Evolutionary conservation across 1,140 invertebrate species (phyloP).

Genomic region (Magallana ariakensis): DNA sequence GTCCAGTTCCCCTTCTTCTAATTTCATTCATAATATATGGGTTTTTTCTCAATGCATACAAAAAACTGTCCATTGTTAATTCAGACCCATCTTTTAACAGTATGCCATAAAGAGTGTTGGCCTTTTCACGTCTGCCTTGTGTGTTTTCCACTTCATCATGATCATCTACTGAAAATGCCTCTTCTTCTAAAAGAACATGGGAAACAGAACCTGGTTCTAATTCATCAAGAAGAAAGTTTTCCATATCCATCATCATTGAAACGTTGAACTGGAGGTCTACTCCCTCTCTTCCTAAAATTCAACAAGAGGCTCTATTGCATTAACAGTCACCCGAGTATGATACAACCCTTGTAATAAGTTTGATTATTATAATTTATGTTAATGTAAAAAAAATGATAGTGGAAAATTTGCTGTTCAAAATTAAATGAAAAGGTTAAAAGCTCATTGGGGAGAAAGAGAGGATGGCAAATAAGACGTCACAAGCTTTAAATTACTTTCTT

Average conservation of each 20-base stretch:
- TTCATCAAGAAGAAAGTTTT: neutral
- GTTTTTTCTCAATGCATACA: neutral
- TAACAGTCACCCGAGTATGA: too few relatives aligned
- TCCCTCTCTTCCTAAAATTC: neutral
- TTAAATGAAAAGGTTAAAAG: too few relatives aligned
- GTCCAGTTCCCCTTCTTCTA: too few relatives aligned
- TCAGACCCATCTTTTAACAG: neutral
- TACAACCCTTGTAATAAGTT: too few relatives aligned
- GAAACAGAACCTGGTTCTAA: neutral
- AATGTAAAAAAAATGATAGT: too few relatives aligned
- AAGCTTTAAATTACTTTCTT: too few relatives aligned
- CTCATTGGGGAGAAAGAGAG: too few relatives aligned
- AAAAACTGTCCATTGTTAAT: neutral
- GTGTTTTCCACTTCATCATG: neutral
- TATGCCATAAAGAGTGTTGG: neutral
- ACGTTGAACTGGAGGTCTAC: neutral
- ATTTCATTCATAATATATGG: neutral
- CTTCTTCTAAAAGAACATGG: conserved; percentile 1
- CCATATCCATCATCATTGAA: neutral
- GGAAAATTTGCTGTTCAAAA: too few relatives aligned
- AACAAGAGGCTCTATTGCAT: too few relatives aligned
- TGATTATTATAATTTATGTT: too few relatives aligned
- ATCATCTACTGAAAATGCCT: neutral
- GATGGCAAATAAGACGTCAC: too few relatives aligned
- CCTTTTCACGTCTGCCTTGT: neutral